These are phyloP conservation scores for Bellardia bayeri DNA, from an alignment of 2,888 invertebrate species.

Conservation along the genomic window DNA sequence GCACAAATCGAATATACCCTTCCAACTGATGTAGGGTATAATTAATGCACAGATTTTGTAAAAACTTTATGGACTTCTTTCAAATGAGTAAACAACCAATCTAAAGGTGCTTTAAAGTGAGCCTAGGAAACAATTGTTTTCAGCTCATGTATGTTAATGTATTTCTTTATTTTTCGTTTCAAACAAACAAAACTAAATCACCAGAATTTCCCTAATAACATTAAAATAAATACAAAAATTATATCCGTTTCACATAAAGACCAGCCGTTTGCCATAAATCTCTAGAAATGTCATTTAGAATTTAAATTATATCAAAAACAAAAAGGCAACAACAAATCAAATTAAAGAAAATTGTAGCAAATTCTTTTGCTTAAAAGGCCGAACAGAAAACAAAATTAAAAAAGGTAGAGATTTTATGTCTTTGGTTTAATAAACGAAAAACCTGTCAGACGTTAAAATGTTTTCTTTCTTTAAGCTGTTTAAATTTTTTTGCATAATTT, in stretches of 20 bases:
- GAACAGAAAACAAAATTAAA: constrained; percentile 6
- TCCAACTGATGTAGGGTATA: no score
- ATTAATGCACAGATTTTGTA: no score
- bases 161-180: not conserved
- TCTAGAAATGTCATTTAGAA: not conserved
- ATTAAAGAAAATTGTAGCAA: not conserved
- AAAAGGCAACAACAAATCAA: constrained; percentile 1
- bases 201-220: constrained; percentile 1
- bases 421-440: not conserved
- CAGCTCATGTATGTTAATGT: no score
- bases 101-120: no score
- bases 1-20: no score
- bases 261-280: not conserved
- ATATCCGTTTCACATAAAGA: not conserved
- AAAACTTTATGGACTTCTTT: no score
- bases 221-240: not conserved
- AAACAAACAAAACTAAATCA: not conserved
- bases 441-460: not conserved
- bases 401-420: not conserved
- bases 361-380: not conserved
- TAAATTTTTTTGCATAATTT: not conserved
- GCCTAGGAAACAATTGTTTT: no score
- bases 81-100: no score
- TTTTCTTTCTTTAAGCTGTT: not conserved
- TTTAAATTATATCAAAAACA: constrained; percentile 15